A percentile compares a stretch with the other conserved stretches of the same genome.
Evolutionary conservation across 2,113 vertebrate genomes (phyloP).

Genomic region (Hirundichthys speculiger): DNA sequence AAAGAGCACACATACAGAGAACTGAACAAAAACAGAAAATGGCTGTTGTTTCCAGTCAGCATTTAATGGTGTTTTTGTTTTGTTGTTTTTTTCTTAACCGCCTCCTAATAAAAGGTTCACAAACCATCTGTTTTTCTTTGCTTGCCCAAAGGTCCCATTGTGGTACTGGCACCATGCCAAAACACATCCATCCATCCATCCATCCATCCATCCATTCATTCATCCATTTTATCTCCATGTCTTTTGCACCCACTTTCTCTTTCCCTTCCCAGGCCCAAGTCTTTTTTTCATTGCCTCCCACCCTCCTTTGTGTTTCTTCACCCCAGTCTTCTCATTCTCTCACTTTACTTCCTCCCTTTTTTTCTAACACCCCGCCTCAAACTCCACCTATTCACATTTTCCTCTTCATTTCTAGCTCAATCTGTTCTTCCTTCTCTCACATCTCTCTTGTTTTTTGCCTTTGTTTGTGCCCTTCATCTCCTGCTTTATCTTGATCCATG

Average conservation of each 20-base stretch:
- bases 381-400: neutral
- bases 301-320: neutral
- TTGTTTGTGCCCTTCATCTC: too few relatives aligned
- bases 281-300: neutral
- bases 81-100: constrained; percentile 14
- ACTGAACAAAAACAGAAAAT: constrained; percentile 70
- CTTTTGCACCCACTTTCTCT: constrained; percentile 2
- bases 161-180: constrained; percentile 91
- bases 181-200: constrained; percentile 47
- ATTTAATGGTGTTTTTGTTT: constrained; percentile 86
- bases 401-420: too few relatives aligned
- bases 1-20: constrained; percentile 39
- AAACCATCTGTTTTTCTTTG: constrained; percentile 97
- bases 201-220: too few relatives aligned
- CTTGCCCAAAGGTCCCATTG: constrained; percentile 97
- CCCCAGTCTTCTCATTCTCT: constrained; percentile 4
- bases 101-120: constrained; percentile 97
- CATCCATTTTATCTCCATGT: constrained; percentile 42
- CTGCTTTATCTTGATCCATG: constrained; percentile 57
- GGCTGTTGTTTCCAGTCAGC: constrained; percentile 90
- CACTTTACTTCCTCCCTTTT: too few relatives aligned
- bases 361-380: too few relatives aligned
- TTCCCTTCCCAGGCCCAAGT: neutral
- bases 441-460: too few relatives aligned
- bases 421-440: too few relatives aligned